Percentiles rank a stretch among this genome's conserved stretches.
Conservation (phyloP, 2,888 invertebrate genomes). For the Drosophila aldrichi region DNA sequence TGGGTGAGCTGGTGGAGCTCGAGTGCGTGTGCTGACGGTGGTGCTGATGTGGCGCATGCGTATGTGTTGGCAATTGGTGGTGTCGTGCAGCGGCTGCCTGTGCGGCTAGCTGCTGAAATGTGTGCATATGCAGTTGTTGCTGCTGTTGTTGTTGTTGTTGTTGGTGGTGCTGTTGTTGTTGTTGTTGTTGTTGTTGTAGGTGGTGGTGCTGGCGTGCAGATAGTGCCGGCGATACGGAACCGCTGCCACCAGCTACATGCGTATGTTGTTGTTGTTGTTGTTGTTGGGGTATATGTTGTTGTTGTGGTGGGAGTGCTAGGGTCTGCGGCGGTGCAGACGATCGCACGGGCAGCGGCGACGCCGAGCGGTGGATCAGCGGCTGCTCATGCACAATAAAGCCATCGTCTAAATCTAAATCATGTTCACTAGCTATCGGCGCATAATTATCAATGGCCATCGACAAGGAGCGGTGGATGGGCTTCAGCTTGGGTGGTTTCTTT, state of each 20-base stretch:
- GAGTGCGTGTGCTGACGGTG: constrained; percentile 73
- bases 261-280: constrained; percentile 54
- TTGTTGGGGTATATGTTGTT: constrained; percentile 67
- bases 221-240: constrained; percentile 82
- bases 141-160: constrained; percentile 75
- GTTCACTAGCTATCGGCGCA: constrained; percentile 71
- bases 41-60: constrained; percentile 64
- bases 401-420: constrained; percentile 68
- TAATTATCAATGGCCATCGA: constrained; percentile 86
- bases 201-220: constrained; percentile 83
- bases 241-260: constrained; percentile 75
- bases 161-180: constrained; percentile 52
- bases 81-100: constrained; percentile 78
- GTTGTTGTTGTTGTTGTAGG: constrained; percentile 62
- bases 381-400: constrained; percentile 83
- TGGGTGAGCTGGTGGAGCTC: constrained; percentile 82
- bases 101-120: constrained; percentile 78
- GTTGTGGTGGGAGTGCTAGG: constrained; percentile 78
- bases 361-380: constrained; percentile 83
- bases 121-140: constrained; percentile 79
- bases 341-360: constrained; percentile 83
- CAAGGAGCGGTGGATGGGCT: constrained; percentile 85
- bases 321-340: constrained; percentile 84
- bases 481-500: constrained; percentile 85
- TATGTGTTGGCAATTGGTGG: constrained; percentile 70